Evolutionary conservation across 2,888 invertebrate species (phyloP).

Genomic region (Noctua janthina): DNA sequence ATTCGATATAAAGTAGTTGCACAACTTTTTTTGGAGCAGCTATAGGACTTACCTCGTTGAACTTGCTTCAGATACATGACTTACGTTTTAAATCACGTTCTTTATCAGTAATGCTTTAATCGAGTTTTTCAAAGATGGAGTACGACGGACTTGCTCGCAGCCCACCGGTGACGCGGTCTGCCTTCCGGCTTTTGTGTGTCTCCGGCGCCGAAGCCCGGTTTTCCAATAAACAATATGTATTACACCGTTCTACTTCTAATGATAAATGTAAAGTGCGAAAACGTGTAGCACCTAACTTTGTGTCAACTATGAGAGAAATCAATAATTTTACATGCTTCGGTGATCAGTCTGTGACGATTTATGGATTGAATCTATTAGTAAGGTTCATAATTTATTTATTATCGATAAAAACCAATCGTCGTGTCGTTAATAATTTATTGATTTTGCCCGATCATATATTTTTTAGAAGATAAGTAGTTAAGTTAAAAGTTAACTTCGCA

Average conservation of each 20-base stretch:
- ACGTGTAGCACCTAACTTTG: conserved; percentile 39
- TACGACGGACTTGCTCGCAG: conserved; percentile 20
- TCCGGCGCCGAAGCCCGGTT: conserved; percentile 47
- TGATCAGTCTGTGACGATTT: conserved; percentile 40
- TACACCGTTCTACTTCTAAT: conserved; percentile 57
- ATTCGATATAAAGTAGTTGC: conserved; percentile 36
- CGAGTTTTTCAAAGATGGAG: conserved; percentile 51
- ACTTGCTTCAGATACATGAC: conserved; percentile 43
- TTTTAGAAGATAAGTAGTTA: conserved; percentile 1
- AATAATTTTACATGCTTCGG: conserved; percentile 32
- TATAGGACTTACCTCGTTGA: conserved; percentile 33
- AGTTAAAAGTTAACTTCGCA: neutral
- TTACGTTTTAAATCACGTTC: conserved; percentile 52
- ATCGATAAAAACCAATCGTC: conserved; percentile 22
- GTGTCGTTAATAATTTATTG: conserved; percentile 13
- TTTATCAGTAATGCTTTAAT: conserved; percentile 46
- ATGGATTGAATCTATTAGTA: conserved; percentile 37
- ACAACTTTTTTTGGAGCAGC: conserved; percentile 42
- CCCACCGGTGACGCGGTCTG: conserved; percentile 57
- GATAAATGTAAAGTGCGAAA: conserved; percentile 62
- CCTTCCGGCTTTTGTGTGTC: conserved; percentile 73
- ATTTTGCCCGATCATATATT: neutral
- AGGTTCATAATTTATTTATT: conserved; percentile 35
- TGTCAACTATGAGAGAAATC: conserved; percentile 30
- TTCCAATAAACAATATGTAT: conserved; percentile 55